A percentile compares a stretch with the other conserved stretches of the same genome.
phyloP scores from a whole-genome alignment of 2,113 vertebrate genomes.

The Falco punctatus region DNA sequence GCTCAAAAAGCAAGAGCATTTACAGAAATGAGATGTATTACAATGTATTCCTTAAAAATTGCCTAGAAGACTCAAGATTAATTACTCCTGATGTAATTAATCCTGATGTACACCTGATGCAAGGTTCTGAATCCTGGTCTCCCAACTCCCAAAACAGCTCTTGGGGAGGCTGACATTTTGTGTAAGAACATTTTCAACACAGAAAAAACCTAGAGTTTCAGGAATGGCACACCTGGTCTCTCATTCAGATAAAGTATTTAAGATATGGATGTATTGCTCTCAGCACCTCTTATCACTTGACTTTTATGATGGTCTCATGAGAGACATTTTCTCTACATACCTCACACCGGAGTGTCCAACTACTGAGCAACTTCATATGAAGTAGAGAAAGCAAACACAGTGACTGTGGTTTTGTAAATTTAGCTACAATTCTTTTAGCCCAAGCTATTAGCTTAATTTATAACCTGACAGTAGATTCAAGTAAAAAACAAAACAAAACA shows the following conservation, averaged over 20 bases:
- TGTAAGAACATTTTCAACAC: neutral
- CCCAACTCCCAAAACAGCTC: neutral
- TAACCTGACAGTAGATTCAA: neutral
- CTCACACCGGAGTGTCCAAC: neutral
- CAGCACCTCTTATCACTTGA: neutral
- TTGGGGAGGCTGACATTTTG: neutral
- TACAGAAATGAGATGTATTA: neutral
- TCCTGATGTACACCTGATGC: too few species aligned
- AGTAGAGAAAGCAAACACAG: neutral
- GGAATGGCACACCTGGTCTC: neutral
- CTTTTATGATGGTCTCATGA: too few species aligned
- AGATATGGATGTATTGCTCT: neutral
- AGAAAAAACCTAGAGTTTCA: neutral
- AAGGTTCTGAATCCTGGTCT: neutral
- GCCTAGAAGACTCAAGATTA: neutral
- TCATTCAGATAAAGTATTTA: neutral
- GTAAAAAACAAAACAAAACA: neutral
- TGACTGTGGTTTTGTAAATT: neutral
- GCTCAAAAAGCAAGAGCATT: neutral
- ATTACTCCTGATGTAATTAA: neutral
- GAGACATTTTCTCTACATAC: neutral
- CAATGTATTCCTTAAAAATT: neutral
- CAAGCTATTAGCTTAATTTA: neutral
- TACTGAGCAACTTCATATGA: neutral
- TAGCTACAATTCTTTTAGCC: neutral